Conservation (phyloP, 1,140 invertebrate genomes). For the Drosophila teissieri region DNA sequence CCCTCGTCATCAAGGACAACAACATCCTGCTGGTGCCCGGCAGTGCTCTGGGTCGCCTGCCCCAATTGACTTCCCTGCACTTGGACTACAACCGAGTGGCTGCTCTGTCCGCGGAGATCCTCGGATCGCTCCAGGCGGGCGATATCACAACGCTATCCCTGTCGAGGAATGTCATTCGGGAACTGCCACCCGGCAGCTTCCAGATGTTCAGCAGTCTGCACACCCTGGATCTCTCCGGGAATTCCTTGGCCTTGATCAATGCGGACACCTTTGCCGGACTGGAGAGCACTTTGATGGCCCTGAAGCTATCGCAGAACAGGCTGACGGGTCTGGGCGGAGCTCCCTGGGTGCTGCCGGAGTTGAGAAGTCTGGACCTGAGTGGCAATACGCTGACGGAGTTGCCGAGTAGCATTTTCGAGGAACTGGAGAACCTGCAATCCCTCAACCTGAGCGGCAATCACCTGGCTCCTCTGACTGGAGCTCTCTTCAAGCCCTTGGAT, state of each 20-base stretch:
- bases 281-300: slow-evolving; percentile 89
- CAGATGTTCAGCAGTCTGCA: slow-evolving; percentile 90
- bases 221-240: slow-evolving; percentile 91
- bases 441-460: slow-evolving; percentile 93
- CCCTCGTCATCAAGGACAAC: slow-evolving; percentile 93
- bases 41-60: slow-evolving; percentile 90
- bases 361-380: slow-evolving; percentile 91
- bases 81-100: slow-evolving; percentile 95
- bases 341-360: slow-evolving; percentile 87
- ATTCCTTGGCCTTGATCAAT: slow-evolving; percentile 89
- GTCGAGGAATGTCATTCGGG: slow-evolving; percentile 93
- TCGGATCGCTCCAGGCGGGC: slow-evolving; percentile 87
- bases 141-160: slow-evolving; percentile 86
- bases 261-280: slow-evolving; percentile 91
- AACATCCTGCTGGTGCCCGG: slow-evolving; percentile 93
- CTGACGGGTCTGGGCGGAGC: slow-evolving; percentile 88
- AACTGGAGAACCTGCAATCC: slow-evolving; percentile 88
- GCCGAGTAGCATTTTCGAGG: slow-evolving; percentile 88
- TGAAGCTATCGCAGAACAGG: slow-evolving; percentile 92
- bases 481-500: slow-evolving; percentile 87
- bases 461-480: slow-evolving; percentile 87
- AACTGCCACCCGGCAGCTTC: slow-evolving; percentile 92
- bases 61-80: slow-evolving; percentile 90
- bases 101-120: slow-evolving; percentile 91
- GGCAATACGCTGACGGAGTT: slow-evolving; percentile 91